A percentile compares a stretch with the other conserved stretches of the same genome.
These are phyloP conservation scores for Cataglyphis hispanica DNA, from an alignment of 1,140 invertebrate genomes.

Conservation along the genomic window DNA sequence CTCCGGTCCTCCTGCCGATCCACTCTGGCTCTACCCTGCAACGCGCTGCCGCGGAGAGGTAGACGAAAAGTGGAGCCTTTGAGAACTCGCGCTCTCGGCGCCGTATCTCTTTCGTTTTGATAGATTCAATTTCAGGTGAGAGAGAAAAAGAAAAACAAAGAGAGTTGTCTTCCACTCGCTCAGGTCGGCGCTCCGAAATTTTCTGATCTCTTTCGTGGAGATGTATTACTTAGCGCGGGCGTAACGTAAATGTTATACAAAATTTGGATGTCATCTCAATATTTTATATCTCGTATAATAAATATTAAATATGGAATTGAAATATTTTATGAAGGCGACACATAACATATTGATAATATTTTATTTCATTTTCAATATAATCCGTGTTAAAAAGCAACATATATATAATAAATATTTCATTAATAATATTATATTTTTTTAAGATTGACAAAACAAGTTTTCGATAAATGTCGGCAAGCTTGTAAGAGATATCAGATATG, in stretches of 20 bases:
- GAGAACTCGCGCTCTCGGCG: slow-evolving; percentile 66
- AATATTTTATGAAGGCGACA: not conserved
- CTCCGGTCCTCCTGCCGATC: slow-evolving; percentile 66
- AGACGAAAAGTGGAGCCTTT: slow-evolving; percentile 73
- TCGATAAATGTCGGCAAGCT: slow-evolving; percentile 8
- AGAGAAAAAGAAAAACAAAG: no score
- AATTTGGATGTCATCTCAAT: not conserved
- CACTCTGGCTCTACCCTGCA: slow-evolving; percentile 73
- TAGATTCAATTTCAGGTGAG: slow-evolving; percentile 78
- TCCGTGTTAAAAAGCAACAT: not conserved
- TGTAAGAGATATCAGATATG: slow-evolving; percentile 20
- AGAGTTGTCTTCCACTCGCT: slow-evolving; percentile 24
- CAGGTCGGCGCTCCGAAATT: not conserved
- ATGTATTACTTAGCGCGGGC: slow-evolving; percentile 33
- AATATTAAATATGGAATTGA: not conserved
- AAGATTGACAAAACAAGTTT: slow-evolving; percentile 14
- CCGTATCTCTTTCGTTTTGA: slow-evolving; percentile 75
- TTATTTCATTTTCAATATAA: not conserved
- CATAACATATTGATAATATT: not conserved
- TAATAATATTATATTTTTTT: slow-evolving; percentile 22
- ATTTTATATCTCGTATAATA: not conserved
- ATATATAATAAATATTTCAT: not conserved
- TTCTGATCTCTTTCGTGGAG: not conserved
- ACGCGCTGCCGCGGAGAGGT: slow-evolving; percentile 73
- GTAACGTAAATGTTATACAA: not conserved